Base-by-base conservation (phyloP, 2,797 vertebrate genomes). In the Zonotrichia albicollis region DNA sequence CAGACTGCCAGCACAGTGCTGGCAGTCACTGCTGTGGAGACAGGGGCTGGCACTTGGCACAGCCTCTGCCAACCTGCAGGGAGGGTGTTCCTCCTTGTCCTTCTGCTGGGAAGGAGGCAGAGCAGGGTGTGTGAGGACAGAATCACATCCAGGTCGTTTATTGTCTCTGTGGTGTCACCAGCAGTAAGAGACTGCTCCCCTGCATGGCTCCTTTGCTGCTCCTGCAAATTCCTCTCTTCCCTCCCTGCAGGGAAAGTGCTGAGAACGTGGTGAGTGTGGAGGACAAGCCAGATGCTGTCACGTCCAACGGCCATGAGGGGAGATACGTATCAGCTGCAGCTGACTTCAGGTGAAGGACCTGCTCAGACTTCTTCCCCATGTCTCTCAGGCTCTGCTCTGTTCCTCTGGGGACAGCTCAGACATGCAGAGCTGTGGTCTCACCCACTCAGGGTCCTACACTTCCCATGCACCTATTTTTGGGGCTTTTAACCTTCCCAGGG, bases 281-380 rank as follows among this genome's bases (percentile, higher is more conserved):
- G 53, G 79, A 91, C 89, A 97, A 96, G 81, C 82, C 42, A 10
- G 96, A 97, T 4, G 38, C 82, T 76, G 87, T 96, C 73, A 67
- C 6, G 0, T 87, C 95, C 83, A 98, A 97, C 0, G 97, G 98
- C 11, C 94, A 45, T 0, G 96, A 97, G 4, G 97, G 97, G 57
- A 96, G 36, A 71, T 97, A 98, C 5, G 14, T 91, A 48, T 92
- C 72, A 0, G 58, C 81, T 68, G 97, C 87, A 0, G 91, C 96
- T 0, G 42, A 82, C 58, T 98, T 98, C 97, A 97, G 98, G 98
- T 98, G 84, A 97, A 93, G 25, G 4, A 46, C 8, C 61, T 19
- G 15, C 48, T 66, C 21, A 51, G 9, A 65, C 17, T 25, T 53
- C 40, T 25, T 11, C 27, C 32, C 13, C 23, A 5, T 2, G 11